phyloP scores from a whole-genome alignment of 2,797 vertebrate species.

The Catostomus latipinnis region DNA sequence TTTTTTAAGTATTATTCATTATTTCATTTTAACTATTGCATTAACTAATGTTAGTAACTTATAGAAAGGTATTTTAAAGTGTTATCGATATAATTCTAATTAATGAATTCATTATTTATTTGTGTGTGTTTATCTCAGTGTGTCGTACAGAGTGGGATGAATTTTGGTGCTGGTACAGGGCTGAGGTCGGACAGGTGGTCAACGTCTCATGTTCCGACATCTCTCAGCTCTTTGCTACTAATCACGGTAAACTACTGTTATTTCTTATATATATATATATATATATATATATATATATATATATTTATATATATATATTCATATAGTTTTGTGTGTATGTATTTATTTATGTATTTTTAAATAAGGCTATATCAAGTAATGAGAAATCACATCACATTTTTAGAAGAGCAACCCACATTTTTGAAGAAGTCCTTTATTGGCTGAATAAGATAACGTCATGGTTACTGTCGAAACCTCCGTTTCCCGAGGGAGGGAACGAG shows the following conservation, averaged over 20 bases:
- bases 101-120: not conserved
- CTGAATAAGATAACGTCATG: not conserved
- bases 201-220: conserved; percentile 73
- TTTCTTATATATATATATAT: not conserved
- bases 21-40: too few relatives aligned
- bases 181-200: conserved; percentile 74
- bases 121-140: conserved; percentile 60
- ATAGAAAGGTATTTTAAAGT: too few relatives aligned
- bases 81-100: too few relatives aligned
- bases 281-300: not conserved
- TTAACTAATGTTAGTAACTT: too few relatives aligned
- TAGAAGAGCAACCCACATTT: not conserved
- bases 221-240: conserved; percentile 74
- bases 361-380: not conserved
- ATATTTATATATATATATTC: too few relatives aligned
- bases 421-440: not conserved
- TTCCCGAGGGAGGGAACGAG: too few relatives aligned
- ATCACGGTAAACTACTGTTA: conserved; percentile 69
- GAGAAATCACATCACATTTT: not conserved
- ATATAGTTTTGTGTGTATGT: not conserved
- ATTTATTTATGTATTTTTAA: not conserved
- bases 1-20: too few relatives aligned
- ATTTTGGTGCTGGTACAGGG: conserved; percentile 74
- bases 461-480: too few relatives aligned
- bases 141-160: conserved; percentile 76